Conservation (phyloP, 2,113 vertebrate genomes). For the Crotalus horridus region DNA sequence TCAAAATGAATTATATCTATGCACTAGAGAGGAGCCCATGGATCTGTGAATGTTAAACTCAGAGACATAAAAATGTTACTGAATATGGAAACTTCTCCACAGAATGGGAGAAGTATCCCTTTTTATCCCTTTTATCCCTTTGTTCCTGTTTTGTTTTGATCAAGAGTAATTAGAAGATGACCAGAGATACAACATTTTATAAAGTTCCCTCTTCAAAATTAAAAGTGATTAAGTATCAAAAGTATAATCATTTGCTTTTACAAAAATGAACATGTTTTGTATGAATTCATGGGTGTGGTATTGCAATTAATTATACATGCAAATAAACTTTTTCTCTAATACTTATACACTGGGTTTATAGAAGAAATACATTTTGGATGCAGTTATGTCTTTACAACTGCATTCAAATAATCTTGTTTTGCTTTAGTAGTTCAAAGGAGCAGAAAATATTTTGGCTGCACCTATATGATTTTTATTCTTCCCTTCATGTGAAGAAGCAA, state of each 20-base stretch:
- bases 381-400: background rate
- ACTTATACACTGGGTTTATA: background rate
- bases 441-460: background rate
- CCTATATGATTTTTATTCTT: background rate
- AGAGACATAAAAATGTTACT: background rate
- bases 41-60: constrained; percentile 50
- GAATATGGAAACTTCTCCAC: background rate
- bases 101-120: background rate
- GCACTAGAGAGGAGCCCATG: background rate
- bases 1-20: constrained; percentile 48
- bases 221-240: background rate
- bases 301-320: background rate
- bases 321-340: background rate
- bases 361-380: background rate
- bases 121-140: background rate
- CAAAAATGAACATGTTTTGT: background rate
- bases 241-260: background rate
- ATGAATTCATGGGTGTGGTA: background rate
- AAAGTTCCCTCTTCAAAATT: background rate
- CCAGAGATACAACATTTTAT: background rate
- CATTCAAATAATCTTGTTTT: background rate
- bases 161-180: background rate
- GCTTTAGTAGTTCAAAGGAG: background rate
- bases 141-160: background rate
- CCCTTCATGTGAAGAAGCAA: background rate